Evolutionary conservation across 2,113 vertebrate genomes (phyloP).

Genomic region (Pithys albifrons): DNA sequence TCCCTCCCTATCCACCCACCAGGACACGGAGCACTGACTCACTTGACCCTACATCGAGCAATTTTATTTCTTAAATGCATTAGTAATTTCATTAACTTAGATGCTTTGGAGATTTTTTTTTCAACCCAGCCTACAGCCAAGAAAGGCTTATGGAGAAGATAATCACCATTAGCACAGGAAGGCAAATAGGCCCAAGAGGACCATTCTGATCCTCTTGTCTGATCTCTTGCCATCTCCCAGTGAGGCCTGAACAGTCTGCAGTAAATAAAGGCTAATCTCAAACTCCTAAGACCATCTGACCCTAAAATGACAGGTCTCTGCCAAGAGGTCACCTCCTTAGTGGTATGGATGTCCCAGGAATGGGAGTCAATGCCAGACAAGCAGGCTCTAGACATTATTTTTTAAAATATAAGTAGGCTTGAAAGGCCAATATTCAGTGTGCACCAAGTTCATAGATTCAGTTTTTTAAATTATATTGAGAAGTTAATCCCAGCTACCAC

Average conservation of each 20-base stretch:
- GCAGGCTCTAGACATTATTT: neutral
- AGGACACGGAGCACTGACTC: neutral
- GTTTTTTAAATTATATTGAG: neutral
- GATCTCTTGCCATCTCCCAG: neutral
- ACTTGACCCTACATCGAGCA: neutral
- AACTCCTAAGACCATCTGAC: neutral
- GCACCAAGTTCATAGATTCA: neutral
- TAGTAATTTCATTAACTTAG: conserved; percentile 1
- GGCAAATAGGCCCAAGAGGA: neutral
- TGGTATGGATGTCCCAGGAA: neutral
- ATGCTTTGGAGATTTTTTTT: neutral
- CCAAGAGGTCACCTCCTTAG: neutral
- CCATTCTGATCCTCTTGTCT: neutral
- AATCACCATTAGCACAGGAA: neutral
- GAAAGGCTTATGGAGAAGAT: neutral
- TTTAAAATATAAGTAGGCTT: neutral
- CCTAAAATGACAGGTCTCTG: neutral
- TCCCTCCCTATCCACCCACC: neutral
- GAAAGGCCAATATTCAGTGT: neutral
- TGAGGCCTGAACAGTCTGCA: neutral
- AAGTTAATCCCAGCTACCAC: neutral
- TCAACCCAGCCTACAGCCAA: neutral
- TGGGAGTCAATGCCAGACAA: neutral
- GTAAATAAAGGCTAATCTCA: neutral
- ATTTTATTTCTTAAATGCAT: conserved; percentile 3